Conservation (phyloP, 1,140 invertebrate genomes). For the Drosophila elegans region DNA sequence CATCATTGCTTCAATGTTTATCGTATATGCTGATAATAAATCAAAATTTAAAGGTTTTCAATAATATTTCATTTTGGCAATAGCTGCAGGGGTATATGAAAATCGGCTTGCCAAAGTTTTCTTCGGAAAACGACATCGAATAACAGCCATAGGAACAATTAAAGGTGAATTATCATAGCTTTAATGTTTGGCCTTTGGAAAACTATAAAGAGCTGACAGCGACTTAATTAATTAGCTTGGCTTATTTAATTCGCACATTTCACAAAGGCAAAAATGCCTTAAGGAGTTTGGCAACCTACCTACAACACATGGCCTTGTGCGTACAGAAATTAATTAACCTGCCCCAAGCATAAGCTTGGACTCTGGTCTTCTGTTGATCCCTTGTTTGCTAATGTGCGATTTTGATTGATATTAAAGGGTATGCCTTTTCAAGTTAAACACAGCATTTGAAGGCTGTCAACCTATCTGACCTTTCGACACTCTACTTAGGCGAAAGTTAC, state of each 20-base stretch:
- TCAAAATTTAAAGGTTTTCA: no score
- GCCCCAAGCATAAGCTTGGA: conserved; percentile 13
- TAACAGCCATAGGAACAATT: no score
- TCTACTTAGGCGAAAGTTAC: conserved; percentile 8
- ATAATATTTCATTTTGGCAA: no score
- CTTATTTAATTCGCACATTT: neutral
- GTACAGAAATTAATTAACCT: conserved; percentile 53
- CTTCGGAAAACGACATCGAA: no score
- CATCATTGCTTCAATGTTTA: no score
- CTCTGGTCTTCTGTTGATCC: conserved; percentile 24
- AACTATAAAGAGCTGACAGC: no score
- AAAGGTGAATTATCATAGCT: no score
- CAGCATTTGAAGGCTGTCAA: conserved; percentile 25
- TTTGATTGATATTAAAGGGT: conserved; percentile 72
- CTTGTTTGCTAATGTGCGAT: conserved; percentile 58
- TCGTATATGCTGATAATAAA: no score
- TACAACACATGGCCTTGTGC: conserved; percentile 12
- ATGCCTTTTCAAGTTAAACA: conserved; percentile 40
- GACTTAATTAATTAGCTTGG: neutral
- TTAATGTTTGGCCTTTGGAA: no score
- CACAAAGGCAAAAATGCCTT: neutral
- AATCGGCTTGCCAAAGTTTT: no score
- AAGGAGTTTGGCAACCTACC: conserved; percentile 4
- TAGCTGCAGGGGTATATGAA: no score
- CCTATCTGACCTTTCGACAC: neutral